These are phyloP conservation scores for Tauraco hartlaubi DNA, from an alignment of 2,797 vertebrate genomes.

Conservation along the genomic window DNA sequence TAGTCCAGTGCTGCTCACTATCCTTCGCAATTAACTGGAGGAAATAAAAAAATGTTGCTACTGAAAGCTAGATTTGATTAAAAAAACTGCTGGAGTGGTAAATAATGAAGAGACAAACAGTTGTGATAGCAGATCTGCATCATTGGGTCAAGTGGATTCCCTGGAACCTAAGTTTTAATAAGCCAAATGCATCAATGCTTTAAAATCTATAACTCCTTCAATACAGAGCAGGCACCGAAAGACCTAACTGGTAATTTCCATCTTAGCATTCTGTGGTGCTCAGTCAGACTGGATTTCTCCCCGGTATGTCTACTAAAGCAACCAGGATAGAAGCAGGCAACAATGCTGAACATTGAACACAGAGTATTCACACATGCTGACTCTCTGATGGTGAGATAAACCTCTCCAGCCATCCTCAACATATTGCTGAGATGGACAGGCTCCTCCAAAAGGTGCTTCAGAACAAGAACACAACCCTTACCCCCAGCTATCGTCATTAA, in stretches of 20 bases:
- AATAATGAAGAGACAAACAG: not conserved
- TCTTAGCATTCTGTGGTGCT: not conserved
- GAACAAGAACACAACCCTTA: not conserved
- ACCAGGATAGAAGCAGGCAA: not conserved
- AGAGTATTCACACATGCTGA: not conserved
- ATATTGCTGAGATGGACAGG: not conserved
- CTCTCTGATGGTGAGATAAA: not conserved
- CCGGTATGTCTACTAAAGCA: not conserved
- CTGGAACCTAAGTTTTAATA: not conserved
- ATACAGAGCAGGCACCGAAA: not conserved
- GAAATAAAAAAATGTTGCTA: not conserved
- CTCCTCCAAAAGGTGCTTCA: not conserved
- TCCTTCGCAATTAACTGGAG: not conserved
- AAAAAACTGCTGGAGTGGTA: not conserved
- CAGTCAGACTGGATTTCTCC: not conserved
- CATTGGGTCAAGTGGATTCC: not conserved
- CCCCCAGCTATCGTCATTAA: not conserved
- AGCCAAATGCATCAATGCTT: not conserved
- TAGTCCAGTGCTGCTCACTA: not conserved
- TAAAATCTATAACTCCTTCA: not conserved
- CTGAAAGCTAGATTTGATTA: not conserved
- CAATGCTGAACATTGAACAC: not conserved
- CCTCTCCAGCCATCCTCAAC: not conserved
- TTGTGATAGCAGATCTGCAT: not conserved
- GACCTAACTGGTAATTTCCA: not conserved